Evolutionary conservation across 2,888 invertebrate species (phyloP).

Genomic region (Scrobipalpa costella): DNA sequence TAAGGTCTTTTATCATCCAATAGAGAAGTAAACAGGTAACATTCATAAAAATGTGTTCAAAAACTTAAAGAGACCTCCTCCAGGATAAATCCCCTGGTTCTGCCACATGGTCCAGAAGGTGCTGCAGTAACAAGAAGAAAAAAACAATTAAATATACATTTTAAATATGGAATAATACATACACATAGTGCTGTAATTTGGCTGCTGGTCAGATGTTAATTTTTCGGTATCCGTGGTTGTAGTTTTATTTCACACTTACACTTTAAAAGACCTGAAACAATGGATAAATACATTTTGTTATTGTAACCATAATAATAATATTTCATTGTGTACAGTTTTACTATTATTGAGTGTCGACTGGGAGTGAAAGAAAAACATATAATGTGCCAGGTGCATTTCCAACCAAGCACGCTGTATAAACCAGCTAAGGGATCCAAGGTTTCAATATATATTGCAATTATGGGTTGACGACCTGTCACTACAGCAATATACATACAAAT

Average conservation of each 20-base stretch:
- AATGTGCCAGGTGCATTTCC: too few relatives aligned
- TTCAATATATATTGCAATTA: too few relatives aligned
- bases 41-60: slow-evolving; percentile 16
- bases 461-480: too few relatives aligned
- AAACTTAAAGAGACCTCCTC: slow-evolving; percentile 64
- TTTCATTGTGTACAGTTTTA: too few relatives aligned
- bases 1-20: slow-evolving; percentile 22
- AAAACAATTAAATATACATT: slow-evolving; percentile 38
- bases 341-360: too few relatives aligned
- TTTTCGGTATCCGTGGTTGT: slow-evolving; percentile 71
- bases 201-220: slow-evolving; percentile 63
- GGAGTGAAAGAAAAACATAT: too few relatives aligned
- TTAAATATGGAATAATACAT: slow-evolving; percentile 55
- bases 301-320: too few relatives aligned
- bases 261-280: slow-evolving; percentile 51
- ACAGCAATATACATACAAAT: too few relatives aligned
- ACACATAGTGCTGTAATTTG: slow-evolving; percentile 79
- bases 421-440: too few relatives aligned
- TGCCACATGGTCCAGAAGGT: slow-evolving; percentile 68
- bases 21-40: slow-evolving; percentile 2
- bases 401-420: too few relatives aligned
- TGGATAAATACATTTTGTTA: slow-evolving; percentile 29
- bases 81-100: slow-evolving; percentile 73
- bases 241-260: slow-evolving; percentile 47
- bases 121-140: slow-evolving; percentile 56